Conservation (phyloP, 1,140 invertebrate species). For the Trigoniulus corallinus region DNA sequence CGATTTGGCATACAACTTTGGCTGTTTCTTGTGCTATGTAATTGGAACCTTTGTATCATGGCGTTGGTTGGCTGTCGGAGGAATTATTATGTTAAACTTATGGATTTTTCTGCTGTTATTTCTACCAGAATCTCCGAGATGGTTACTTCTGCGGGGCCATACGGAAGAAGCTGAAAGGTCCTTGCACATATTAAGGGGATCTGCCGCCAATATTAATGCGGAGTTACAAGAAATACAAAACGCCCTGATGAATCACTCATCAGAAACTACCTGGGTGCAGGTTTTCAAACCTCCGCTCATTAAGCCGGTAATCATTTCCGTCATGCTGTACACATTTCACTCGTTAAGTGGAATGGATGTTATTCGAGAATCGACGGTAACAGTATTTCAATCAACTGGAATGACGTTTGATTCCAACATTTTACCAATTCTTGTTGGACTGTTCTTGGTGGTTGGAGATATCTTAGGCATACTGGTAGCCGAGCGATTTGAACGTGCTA, state of each 20-base stretch:
- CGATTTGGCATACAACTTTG: background rate
- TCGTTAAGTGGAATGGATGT: too few species aligned
- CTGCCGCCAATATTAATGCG: background rate
- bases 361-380: background rate
- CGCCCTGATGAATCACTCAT: background rate
- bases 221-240: background rate
- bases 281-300: too few species aligned
- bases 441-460: too few species aligned
- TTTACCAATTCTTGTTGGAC: too few species aligned
- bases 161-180: background rate
- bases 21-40: background rate
- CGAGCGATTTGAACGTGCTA: background rate
- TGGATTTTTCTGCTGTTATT: background rate
- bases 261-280: too few species aligned
- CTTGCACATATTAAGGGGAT: background rate
- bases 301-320: too few species aligned
- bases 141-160: background rate
- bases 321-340: too few species aligned
- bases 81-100: background rate
- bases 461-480: background rate
- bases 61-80: background rate
- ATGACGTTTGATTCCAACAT: too few species aligned
- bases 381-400: background rate
- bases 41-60: background rate
- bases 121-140: background rate